phyloP scores from a whole-genome alignment of 2,888 invertebrate species.

The Odontomyia ornata region DNA sequence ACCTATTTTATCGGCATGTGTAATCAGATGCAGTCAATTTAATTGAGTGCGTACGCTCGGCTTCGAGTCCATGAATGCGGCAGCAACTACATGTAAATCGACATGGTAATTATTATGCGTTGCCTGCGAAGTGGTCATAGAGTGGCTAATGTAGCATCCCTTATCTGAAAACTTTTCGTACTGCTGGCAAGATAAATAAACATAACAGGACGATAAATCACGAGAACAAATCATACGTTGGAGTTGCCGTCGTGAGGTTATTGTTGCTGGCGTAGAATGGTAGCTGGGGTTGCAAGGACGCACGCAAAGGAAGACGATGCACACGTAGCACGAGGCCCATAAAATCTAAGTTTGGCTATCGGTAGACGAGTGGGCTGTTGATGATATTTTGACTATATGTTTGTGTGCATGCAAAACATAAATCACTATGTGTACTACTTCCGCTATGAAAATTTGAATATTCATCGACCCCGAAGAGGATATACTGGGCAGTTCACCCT shows the following conservation, averaged over 20 bases:
- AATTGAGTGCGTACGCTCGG: constrained; percentile 41
- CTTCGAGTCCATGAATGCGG: background rate
- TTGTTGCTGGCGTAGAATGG: constrained; percentile 44
- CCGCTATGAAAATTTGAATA: constrained; percentile 49
- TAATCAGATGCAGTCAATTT: constrained; percentile 40
- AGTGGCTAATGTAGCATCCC: constrained; percentile 45
- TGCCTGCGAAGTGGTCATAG: constrained; percentile 33
- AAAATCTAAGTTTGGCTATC: constrained; percentile 41
- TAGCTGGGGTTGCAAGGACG: constrained; percentile 45
- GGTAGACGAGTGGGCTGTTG: constrained; percentile 11
- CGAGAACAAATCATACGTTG: constrained; percentile 46
- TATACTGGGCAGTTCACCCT: constrained; percentile 6
- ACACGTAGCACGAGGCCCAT: constrained; percentile 47
- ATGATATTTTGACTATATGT: constrained; percentile 14
- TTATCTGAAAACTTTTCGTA: constrained; percentile 43
- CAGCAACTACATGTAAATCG: background rate
- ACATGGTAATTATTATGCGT: constrained; percentile 17
- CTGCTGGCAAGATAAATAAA: constrained; percentile 40
- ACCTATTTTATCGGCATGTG: constrained; percentile 20
- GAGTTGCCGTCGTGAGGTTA: background rate
- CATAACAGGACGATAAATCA: constrained; percentile 48
- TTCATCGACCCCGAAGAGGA: constrained; percentile 45
- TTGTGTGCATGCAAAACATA: constrained; percentile 59
- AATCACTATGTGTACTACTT: constrained; percentile 60
- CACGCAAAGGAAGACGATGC: constrained; percentile 47